Conservation (phyloP, 35 echinoderm and acorn worm genomes). For the Strongylocentrotus purpuratus region DNA sequence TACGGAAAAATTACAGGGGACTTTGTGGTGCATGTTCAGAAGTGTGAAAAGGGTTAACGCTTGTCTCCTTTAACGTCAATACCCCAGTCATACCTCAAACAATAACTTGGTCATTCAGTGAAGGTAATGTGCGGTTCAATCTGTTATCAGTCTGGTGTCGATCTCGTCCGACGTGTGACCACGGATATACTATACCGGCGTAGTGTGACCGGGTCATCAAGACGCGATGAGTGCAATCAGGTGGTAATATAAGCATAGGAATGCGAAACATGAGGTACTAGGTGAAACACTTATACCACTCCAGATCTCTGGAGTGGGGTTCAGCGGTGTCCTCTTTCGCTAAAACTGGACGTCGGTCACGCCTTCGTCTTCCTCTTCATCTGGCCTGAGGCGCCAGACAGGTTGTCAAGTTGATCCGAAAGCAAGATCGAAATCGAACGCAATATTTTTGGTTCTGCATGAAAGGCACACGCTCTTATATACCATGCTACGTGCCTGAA, state of each 20-base stretch:
- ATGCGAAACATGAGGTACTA: neutral
- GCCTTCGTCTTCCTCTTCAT: neutral
- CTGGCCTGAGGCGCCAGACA: neutral
- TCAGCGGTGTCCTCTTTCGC: neutral
- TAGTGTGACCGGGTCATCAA: no score
- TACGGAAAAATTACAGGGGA: no score
- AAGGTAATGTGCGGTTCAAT: no score
- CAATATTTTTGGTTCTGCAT: slow-evolving; percentile 3
- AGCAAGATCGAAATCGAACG: neutral
- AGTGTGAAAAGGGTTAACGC: no score
- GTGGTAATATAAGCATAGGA: slow-evolving; percentile 11
- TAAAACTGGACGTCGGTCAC: neutral
- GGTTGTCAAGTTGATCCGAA: neutral
- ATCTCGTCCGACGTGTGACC: no score
- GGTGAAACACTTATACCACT: slow-evolving; percentile 11
- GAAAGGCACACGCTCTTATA: neutral
- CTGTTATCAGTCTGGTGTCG: no score
- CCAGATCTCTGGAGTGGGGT: neutral
- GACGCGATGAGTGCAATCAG: neutral
- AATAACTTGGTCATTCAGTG: no score
- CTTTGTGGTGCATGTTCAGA: no score
- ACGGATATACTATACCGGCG: no score
- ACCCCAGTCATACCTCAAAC: no score
- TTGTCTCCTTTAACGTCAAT: no score
- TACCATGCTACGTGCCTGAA: neutral